Percentiles rank a stretch among this genome's conserved stretches.
Evolutionary conservation across 2,888 invertebrate genomes (phyloP).

Genomic region (Dryobota labecula): DNA sequence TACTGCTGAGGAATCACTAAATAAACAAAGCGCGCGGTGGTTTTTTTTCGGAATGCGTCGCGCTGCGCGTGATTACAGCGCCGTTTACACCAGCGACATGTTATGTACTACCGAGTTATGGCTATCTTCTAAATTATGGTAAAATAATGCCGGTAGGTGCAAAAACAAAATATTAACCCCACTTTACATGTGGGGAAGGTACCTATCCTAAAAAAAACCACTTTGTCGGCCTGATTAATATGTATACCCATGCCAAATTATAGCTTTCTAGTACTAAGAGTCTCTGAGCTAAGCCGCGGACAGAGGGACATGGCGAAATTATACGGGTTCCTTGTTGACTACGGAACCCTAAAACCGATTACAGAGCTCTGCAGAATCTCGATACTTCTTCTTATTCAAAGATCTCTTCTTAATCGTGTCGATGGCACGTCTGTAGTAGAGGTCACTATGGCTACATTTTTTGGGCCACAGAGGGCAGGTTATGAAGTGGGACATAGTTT

Average conservation of each 20-base stretch:
- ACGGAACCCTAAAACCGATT: no score
- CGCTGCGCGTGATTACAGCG: neutral
- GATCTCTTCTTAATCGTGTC: neutral
- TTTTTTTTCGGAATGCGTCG: constrained; percentile 3
- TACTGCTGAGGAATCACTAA: neutral
- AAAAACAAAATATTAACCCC: no score
- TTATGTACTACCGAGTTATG: neutral
- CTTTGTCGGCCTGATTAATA: no score
- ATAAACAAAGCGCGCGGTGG: neutral
- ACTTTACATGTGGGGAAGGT: no score
- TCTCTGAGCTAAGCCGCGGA: no score
- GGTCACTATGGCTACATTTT: neutral
- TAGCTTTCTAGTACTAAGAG: no score
- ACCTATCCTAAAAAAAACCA: no score
- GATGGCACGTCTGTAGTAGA: neutral
- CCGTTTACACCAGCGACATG: neutral
- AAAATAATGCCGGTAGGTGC: neutral
- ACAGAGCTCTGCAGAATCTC: neutral
- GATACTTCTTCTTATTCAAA: neutral
- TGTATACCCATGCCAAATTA: no score
- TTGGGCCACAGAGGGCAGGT: neutral
- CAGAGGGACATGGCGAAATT: no score
- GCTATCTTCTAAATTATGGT: neutral
- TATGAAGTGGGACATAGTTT: neutral
- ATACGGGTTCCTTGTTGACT: no score